phyloP scores from a whole-genome alignment of 2,888 invertebrate genomes.

The Oxycera nigricornis region DNA sequence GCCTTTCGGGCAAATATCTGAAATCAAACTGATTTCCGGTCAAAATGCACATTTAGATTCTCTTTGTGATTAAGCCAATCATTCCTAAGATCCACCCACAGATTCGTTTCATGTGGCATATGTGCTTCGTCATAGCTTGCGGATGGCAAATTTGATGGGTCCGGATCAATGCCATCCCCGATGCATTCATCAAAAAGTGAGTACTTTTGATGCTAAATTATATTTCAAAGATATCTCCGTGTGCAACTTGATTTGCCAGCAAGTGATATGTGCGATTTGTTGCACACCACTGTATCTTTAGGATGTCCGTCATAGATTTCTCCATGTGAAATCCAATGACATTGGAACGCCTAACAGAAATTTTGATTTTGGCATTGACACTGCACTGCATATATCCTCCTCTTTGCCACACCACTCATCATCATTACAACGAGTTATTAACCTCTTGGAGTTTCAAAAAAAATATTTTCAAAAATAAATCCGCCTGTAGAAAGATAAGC shows the following conservation, averaged over 20 bases:
- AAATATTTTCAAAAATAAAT: background rate
- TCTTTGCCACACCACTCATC: background rate
- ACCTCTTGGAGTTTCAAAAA: background rate
- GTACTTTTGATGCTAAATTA: background rate
- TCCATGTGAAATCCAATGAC: background rate
- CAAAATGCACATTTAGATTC: background rate
- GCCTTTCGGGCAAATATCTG: background rate
- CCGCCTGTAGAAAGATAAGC: background rate
- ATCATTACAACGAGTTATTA: background rate
- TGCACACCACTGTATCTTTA: too few species aligned
- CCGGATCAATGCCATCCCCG: background rate
- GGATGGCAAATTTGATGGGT: background rate
- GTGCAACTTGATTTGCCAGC: background rate
- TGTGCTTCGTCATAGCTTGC: background rate
- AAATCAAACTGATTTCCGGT: background rate
- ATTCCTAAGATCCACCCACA: background rate
- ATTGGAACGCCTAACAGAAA: background rate
- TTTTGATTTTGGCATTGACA: slow-evolving; percentile 2
- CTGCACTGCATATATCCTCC: background rate
- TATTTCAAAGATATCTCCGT: background rate
- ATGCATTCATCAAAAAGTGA: background rate
- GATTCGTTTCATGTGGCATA: background rate
- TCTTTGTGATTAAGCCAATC: background rate
- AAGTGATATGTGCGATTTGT: background rate
- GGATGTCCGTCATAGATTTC: background rate